Evolutionary conservation across 1,140 invertebrate genomes (phyloP).

Genomic region (Ceratoteleas bidentatus): DNA sequence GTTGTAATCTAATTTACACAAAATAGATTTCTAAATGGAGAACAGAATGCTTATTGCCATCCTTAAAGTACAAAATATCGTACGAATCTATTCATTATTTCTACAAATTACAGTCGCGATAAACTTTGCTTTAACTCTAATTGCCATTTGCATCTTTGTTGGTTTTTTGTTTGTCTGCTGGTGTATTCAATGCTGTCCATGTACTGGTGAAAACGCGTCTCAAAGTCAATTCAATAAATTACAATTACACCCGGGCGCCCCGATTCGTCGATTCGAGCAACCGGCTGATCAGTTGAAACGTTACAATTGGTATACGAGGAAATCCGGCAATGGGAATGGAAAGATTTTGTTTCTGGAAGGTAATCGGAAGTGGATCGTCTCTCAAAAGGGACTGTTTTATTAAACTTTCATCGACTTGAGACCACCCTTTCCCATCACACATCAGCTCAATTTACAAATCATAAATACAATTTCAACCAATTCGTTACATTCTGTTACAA

Average conservation of each 20-base stretch:
- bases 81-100: conserved; percentile 58
- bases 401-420: too few species aligned
- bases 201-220: conserved; percentile 21
- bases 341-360: too few species aligned
- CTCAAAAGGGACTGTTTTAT: too few species aligned
- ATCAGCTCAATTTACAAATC: not conserved
- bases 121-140: conserved; percentile 36
- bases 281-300: too few species aligned
- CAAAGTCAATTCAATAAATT: conserved; percentile 25
- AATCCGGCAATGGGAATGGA: too few species aligned
- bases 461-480: not conserved
- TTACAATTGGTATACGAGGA: too few species aligned
- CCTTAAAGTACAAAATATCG: conserved; percentile 62
- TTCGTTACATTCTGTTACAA: not conserved
- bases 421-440: too few species aligned
- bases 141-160: conserved; percentile 57
- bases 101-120: conserved; percentile 58
- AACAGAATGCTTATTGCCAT: conserved; percentile 51
- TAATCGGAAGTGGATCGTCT: too few species aligned
- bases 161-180: conserved; percentile 33
- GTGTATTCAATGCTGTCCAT: conserved; percentile 18
- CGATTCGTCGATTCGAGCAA: too few species aligned
- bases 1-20: conserved; percentile 42
- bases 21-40: conserved; percentile 55
- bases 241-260: not conserved